A percentile compares a stretch with the other conserved stretches of the same genome.
These are phyloP conservation scores for Halcyon smyrnensis DNA, from an alignment of 2,797 vertebrate genomes.

Conservation along the genomic window DNA sequence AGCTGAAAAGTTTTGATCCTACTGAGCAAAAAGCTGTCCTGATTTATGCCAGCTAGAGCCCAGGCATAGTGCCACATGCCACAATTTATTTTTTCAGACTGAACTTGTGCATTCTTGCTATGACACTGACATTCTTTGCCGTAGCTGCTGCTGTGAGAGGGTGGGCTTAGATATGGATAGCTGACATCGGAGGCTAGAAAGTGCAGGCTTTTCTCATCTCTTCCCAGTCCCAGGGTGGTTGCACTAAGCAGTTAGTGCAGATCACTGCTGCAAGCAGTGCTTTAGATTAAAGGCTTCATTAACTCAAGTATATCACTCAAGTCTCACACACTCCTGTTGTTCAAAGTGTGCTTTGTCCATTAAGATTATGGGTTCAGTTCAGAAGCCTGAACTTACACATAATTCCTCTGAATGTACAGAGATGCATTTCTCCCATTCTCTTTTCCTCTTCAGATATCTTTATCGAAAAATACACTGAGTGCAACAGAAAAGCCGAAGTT, in stretches of 20 bases:
- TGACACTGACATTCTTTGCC: constrained; percentile 30
- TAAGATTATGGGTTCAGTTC: neutral
- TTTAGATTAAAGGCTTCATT: constrained; percentile 37
- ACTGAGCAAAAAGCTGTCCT: neutral
- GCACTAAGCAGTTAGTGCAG: neutral
- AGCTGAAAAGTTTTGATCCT: neutral
- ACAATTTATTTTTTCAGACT: constrained; percentile 1
- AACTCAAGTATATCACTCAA: neutral
- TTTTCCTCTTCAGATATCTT: neutral
- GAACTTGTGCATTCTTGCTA: neutral
- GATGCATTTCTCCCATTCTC: neutral
- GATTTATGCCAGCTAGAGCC: neutral
- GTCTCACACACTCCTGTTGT: neutral
- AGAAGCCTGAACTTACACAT: neutral
- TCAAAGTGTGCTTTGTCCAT: neutral
- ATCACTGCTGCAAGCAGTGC: constrained; percentile 20
- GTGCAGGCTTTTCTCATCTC: neutral
- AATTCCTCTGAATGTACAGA: neutral
- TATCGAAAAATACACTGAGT: neutral
- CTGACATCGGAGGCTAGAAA: neutral
- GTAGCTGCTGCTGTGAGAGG: constrained; percentile 13
- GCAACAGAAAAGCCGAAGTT: neutral
- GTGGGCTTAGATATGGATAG: neutral
- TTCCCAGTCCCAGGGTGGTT: neutral
- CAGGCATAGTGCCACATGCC: neutral